A percentile compares a stretch with the other conserved stretches of the same genome.
Evolutionary conservation across 1,140 invertebrate species (phyloP).

Genomic region (Neuroterus valhalla): DNA sequence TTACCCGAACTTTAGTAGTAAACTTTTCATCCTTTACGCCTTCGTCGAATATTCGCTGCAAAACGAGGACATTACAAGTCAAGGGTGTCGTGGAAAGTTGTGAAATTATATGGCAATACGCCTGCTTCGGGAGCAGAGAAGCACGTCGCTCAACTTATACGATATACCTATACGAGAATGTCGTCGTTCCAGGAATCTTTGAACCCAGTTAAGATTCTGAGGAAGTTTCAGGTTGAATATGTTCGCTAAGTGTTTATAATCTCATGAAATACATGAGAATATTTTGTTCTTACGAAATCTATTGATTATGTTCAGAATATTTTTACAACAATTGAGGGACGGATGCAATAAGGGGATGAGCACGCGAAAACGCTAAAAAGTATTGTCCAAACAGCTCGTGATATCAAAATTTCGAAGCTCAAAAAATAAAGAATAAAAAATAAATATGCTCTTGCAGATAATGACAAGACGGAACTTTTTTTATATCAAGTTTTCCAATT

Average conservation of each 20-base stretch:
- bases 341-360: no score
- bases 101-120: slow-evolving; percentile 6
- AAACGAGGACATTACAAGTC: neutral
- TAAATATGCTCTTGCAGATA: no score
- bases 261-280: neutral
- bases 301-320: neutral
- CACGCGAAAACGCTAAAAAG: no score
- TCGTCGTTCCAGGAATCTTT: neutral
- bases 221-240: slow-evolving; percentile 19
- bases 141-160: no score
- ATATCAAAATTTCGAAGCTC: no score
- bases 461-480: no score
- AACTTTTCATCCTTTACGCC: neutral
- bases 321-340: neutral
- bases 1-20: neutral
- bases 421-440: no score
- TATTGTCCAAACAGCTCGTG: no score
- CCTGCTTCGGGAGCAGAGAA: no score
- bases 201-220: slow-evolving; percentile 1
- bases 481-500: no score
- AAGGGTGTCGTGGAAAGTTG: slow-evolving; percentile 11
- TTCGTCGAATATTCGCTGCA: neutral
- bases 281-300: slow-evolving; percentile 6
- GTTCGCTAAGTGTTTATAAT: slow-evolving; percentile 15
- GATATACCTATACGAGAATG: neutral